phyloP scores from a whole-genome alignment of 2,797 vertebrate species.

The Notolabrus celidotus region DNA sequence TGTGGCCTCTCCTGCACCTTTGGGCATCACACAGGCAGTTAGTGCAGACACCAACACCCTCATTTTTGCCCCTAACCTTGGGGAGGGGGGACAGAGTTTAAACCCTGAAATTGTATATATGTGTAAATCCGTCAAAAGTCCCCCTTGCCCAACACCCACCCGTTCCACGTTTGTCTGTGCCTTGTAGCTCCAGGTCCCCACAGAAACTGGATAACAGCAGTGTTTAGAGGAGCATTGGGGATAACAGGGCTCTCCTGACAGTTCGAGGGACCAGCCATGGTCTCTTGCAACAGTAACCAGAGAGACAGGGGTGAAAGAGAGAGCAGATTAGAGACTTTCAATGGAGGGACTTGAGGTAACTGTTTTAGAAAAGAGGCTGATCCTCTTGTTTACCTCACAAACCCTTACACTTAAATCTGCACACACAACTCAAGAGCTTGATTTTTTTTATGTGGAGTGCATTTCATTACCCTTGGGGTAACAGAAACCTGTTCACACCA shows the following conservation, averaged over 20 bases:
- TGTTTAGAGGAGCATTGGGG: conserved; percentile 92
- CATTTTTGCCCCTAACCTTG: conserved; percentile 85
- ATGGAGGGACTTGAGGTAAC: conserved; percentile 84
- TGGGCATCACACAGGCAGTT: conserved; percentile 40
- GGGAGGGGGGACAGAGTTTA: conserved; percentile 82
- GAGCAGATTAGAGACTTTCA: conserved; percentile 85
- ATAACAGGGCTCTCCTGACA: conserved; percentile 91
- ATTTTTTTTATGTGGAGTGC: not conserved
- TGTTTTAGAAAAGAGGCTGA: conserved; percentile 79
- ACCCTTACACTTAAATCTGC: conserved; percentile 8
- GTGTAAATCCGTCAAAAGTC: conserved; percentile 97
- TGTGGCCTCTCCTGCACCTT: conserved; percentile 45
- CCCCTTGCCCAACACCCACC: conserved; percentile 80
- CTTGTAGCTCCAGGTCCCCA: conserved; percentile 84
- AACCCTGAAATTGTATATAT: conserved; percentile 92
- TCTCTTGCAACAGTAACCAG: conserved; percentile 69
- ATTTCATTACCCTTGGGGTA: conserved; percentile 10
- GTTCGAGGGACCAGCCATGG: conserved; percentile 56
- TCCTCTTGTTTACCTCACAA: conserved; percentile 60
- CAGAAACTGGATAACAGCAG: conserved; percentile 93
- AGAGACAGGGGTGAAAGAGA: conserved; percentile 67
- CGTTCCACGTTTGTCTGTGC: conserved; percentile 63
- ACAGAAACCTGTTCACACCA: conserved; percentile 13
- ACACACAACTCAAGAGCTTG: conserved; percentile 22
- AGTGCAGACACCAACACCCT: conserved; percentile 19